Conservation (phyloP, 2,797 vertebrate genomes). For the Periophthalmus magnuspinnatus region DNA sequence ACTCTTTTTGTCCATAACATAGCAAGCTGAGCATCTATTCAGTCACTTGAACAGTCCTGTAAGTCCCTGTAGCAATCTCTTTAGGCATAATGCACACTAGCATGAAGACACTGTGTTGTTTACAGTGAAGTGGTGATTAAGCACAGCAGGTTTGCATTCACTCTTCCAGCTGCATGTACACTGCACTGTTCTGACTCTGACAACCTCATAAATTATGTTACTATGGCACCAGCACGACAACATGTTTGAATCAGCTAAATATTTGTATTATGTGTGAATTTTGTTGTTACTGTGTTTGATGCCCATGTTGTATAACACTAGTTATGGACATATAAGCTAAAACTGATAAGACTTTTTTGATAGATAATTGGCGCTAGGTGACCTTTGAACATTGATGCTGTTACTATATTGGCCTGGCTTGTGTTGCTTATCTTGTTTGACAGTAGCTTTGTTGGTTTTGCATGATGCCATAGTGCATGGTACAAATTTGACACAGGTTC, state of each 20-base stretch:
- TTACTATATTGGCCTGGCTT: conserved; percentile 44
- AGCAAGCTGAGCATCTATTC: conserved; percentile 99
- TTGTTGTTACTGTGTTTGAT: conserved; percentile 3
- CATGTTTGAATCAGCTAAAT: background rate
- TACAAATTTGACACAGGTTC: conserved; percentile 72
- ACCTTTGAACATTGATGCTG: background rate
- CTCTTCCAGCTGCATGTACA: conserved; percentile 61
- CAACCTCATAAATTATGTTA: conserved; percentile 27
- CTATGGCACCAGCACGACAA: background rate
- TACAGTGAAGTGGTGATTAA: conserved; percentile 48
- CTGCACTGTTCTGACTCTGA: conserved; percentile 51
- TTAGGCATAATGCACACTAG: conserved; percentile 84
- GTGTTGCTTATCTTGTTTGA: conserved; percentile 44
- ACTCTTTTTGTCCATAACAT: conserved; percentile 88
- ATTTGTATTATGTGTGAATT: conserved; percentile 2
- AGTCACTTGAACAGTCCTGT: conserved; percentile 99
- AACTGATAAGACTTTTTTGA: background rate
- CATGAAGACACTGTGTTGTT: conserved; percentile 84
- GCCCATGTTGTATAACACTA: background rate
- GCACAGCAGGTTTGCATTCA: conserved; percentile 57
- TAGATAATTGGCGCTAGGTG: background rate
- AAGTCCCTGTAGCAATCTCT: conserved; percentile 83
- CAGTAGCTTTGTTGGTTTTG: conserved; percentile 76
- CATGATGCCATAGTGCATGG: conserved; percentile 81
- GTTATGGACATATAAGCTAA: background rate